A percentile compares a stretch with the other conserved stretches of the same genome.
phyloP scores from a whole-genome alignment of 2,888 invertebrate species.

The Eupithecia subumbrata region DNA sequence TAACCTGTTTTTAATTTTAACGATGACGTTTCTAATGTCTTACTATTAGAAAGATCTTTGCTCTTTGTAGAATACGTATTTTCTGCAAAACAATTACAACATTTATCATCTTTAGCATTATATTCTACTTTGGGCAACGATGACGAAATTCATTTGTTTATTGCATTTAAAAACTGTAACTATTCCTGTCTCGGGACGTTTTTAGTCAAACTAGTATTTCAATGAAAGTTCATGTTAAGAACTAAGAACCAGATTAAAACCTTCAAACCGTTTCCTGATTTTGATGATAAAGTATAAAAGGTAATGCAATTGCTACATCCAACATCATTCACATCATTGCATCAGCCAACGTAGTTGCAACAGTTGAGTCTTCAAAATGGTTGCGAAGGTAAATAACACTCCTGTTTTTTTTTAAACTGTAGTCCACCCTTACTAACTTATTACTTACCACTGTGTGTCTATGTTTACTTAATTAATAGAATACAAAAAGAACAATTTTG shows the following conservation, averaged over 20 bases:
- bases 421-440: neutral
- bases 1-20: too few relatives aligned
- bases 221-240: slow-evolving; percentile 9
- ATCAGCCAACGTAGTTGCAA: slow-evolving; percentile 63
- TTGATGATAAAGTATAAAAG: slow-evolving; percentile 38
- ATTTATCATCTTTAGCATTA: too few relatives aligned
- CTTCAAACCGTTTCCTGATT: slow-evolving; percentile 17
- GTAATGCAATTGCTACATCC: slow-evolving; percentile 25
- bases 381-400: slow-evolving; percentile 64
- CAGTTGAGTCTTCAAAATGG: slow-evolving; percentile 58
- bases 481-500: neutral
- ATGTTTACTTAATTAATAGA: neutral
- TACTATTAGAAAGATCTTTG: too few relatives aligned
- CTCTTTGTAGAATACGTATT: too few relatives aligned
- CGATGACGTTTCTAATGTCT: too few relatives aligned
- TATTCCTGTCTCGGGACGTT: neutral
- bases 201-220: neutral
- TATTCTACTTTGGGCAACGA: neutral
- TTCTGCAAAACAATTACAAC: too few relatives aligned
- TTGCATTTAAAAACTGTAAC: neutral
- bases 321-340: slow-evolving; percentile 53
- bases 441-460: too few relatives aligned
- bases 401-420: neutral
- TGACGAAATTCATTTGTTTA: neutral
- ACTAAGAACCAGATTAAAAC: slow-evolving; percentile 17